These are phyloP conservation scores for Nomada fabriciana DNA, from an alignment of 2,888 invertebrate species.

Conservation along the genomic window DNA sequence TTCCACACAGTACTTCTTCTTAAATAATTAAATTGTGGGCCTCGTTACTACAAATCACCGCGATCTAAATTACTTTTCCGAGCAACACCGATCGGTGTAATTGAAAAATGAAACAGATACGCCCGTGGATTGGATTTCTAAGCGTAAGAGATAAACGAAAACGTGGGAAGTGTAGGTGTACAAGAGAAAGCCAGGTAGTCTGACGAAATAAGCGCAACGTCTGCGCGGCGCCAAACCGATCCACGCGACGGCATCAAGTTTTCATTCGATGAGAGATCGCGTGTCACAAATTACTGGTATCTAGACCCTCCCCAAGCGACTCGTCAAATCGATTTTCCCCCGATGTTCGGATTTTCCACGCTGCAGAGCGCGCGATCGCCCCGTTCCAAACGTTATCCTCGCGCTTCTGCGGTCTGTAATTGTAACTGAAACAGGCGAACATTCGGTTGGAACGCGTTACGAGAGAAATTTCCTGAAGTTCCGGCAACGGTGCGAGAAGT, in stretches of 20 bases:
- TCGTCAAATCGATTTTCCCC: slow-evolving; percentile 80
- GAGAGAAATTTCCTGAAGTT: slow-evolving; percentile 23
- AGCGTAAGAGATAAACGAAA: neutral
- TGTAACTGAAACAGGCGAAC: slow-evolving; percentile 68
- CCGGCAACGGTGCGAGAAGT: slow-evolving; percentile 13
- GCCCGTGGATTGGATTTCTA: slow-evolving; percentile 15
- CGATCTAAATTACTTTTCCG: neutral
- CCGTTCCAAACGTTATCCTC: slow-evolving; percentile 21
- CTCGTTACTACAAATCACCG: slow-evolving; percentile 12
- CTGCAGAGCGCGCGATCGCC: slow-evolving; percentile 35
- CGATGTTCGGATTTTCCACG: slow-evolving; percentile 67
- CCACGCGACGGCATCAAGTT: slow-evolving; percentile 77
- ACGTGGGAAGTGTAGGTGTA: neutral
- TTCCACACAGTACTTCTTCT: no score
- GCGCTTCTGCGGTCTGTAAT: slow-evolving; percentile 37
- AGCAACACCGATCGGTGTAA: slow-evolving; percentile 12
- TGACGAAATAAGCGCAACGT: slow-evolving; percentile 68
- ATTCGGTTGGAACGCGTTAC: slow-evolving; percentile 18
- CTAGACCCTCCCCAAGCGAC: slow-evolving; percentile 53
- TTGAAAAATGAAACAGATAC: slow-evolving; percentile 39
- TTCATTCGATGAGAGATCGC: slow-evolving; percentile 79
- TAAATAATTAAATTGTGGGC: neutral
- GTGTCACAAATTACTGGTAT: slow-evolving; percentile 82
- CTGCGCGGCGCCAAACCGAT: slow-evolving; percentile 68
- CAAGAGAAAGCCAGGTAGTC: slow-evolving; percentile 31